A percentile compares a stretch with the other conserved stretches of the same genome.
These are phyloP conservation scores for Ptychochromis oligacanthus DNA, from an alignment of 2,113 vertebrate species.

Conservation along the genomic window DNA sequence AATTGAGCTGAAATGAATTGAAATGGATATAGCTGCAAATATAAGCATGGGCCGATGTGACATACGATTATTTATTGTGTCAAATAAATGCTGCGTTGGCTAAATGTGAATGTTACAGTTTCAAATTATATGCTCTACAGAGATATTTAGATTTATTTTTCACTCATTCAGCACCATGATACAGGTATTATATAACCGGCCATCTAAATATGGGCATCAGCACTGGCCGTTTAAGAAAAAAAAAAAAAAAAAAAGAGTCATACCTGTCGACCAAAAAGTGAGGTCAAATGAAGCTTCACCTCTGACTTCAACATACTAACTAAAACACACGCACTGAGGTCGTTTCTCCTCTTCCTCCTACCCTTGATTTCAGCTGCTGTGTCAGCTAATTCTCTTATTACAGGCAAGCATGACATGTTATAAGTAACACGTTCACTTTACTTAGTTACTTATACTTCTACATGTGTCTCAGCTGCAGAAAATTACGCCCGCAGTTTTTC, in stretches of 20 bases:
- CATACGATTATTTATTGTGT: too few species aligned
- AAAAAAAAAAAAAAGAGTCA: too few species aligned
- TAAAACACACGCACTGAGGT: background rate
- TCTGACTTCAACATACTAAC: background rate
- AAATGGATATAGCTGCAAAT: too few species aligned
- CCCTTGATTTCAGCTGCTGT: slow-evolving; percentile 19
- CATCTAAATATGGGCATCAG: too few species aligned
- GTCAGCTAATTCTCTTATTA: slow-evolving; percentile 19
- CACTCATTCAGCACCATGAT: too few species aligned
- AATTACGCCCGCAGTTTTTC: background rate
- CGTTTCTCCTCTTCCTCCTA: background rate
- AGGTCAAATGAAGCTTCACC: background rate
- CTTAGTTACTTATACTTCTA: background rate
- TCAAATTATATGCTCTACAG: too few species aligned
- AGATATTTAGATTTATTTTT: too few species aligned
- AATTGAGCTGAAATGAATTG: too few species aligned
- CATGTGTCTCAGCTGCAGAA: background rate
- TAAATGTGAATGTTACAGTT: too few species aligned
- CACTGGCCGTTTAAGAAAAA: too few species aligned
- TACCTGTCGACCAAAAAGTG: background rate
- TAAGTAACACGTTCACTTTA: background rate
- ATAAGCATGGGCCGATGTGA: too few species aligned
- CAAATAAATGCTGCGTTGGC: too few species aligned
- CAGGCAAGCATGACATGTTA: background rate
- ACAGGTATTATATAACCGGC: background rate